Conservation (phyloP, 1,140 invertebrate species). For the Macrotrachela quadricornifera region DNA sequence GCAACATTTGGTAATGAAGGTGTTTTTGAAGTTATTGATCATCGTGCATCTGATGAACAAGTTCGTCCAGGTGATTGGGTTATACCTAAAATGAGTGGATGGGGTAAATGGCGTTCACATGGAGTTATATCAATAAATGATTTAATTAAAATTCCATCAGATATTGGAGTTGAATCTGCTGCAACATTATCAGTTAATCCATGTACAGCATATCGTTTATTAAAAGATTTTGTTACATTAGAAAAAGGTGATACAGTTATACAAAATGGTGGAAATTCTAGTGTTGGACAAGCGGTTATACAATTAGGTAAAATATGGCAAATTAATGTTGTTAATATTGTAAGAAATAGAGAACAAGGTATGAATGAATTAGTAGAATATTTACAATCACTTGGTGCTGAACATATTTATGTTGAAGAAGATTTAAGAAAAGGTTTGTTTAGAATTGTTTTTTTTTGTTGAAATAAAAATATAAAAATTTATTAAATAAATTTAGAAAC, state of each 20-base stretch:
- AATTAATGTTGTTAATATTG: conserved; percentile 58
- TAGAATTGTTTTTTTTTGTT: background rate
- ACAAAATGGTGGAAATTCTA: conserved; percentile 91
- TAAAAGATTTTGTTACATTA: conserved; percentile 63
- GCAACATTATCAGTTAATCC: conserved; percentile 79
- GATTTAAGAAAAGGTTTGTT: conserved; percentile 34
- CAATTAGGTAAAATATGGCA: conserved; percentile 47
- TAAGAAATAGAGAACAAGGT: conserved; percentile 49
- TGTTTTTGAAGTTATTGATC: conserved; percentile 54
- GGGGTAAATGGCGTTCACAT: conserved; percentile 67
- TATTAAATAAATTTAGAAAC: background rate
- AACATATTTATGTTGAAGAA: conserved; percentile 65
- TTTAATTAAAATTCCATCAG: conserved; percentile 23
- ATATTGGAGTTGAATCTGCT: conserved; percentile 47
- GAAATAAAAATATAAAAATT: background rate
- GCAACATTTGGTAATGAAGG: conserved; percentile 72
- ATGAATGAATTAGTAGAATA: conserved; percentile 38
- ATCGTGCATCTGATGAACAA: too few relatives aligned
- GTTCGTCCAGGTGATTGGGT: conserved; percentile 49
- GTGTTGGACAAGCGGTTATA: conserved; percentile 80
- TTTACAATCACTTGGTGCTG: conserved; percentile 57
- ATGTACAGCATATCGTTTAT: conserved; percentile 84
- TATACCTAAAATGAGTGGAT: conserved; percentile 44
- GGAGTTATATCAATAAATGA: conserved; percentile 33
- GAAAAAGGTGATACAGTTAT: conserved; percentile 61